Conservation (phyloP, 2,888 invertebrate genomes). For the Xanthia icteritia region DNA sequence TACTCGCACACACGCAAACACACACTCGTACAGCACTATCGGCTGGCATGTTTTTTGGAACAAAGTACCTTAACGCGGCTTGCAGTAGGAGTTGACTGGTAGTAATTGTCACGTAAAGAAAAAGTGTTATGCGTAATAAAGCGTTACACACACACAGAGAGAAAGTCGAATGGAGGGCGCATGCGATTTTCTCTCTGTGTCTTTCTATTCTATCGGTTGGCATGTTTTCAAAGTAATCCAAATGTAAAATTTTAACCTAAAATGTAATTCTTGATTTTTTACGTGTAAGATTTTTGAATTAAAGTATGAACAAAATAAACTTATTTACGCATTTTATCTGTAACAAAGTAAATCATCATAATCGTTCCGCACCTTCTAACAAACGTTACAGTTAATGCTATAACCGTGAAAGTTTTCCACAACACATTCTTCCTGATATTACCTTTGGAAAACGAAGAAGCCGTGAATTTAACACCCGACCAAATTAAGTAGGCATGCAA, state of each 20-base stretch:
- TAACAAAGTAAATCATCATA: background rate
- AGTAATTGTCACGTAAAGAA: too few species aligned
- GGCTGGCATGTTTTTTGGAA: too few species aligned
- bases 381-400: constrained; percentile 27
- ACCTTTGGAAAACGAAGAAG: constrained; percentile 14
- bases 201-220: too few species aligned
- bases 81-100: too few species aligned
- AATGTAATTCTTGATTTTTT: background rate
- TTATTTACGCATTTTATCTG: too few species aligned
- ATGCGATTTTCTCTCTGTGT: too few species aligned
- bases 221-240: too few species aligned
- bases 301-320: background rate
- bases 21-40: background rate
- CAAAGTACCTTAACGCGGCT: too few species aligned
- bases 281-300: background rate
- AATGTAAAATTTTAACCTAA: background rate
- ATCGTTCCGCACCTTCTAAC: constrained; percentile 1
- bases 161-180: background rate
- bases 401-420: background rate
- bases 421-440: constrained; percentile 11
- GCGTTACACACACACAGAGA: background rate
- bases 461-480: constrained; percentile 29
- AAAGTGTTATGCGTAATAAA: too few species aligned
- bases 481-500: constrained; percentile 18
- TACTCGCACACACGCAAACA: background rate